Conservation (phyloP, 2,888 invertebrate genomes). For the Seira musarum region DNA sequence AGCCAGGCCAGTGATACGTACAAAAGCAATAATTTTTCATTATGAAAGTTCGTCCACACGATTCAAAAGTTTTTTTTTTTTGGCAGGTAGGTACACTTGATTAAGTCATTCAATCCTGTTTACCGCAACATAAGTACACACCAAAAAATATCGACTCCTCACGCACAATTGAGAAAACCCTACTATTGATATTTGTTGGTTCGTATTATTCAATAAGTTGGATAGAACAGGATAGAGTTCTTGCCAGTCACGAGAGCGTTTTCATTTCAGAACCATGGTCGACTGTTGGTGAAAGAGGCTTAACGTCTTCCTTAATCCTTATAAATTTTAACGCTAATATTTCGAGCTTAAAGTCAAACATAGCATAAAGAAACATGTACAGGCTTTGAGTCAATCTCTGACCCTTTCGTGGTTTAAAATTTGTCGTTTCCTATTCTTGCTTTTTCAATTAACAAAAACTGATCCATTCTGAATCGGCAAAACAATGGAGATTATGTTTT, state of each 20-base stretch:
- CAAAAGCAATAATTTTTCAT: neutral
- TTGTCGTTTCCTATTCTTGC: neutral
- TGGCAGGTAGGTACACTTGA: neutral
- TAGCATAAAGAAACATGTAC: neutral
- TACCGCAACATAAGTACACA: neutral
- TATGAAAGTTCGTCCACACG: too few relatives aligned
- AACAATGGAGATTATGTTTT: neutral
- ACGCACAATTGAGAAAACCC: neutral
- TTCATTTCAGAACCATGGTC: too few relatives aligned
- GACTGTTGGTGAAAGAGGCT: neutral
- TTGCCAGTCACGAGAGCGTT: too few relatives aligned
- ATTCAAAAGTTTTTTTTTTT: too few relatives aligned
- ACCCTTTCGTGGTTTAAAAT: neutral
- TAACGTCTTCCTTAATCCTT: neutral
- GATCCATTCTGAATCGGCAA: neutral
- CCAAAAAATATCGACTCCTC: neutral
- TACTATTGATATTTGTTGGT: neutral
- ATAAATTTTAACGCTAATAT: too few relatives aligned
- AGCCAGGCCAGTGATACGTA: too few relatives aligned
- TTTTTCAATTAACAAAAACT: too few relatives aligned
- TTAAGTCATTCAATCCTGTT: neutral
- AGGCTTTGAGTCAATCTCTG: neutral
- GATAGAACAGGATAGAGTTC: neutral
- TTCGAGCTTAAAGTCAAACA: neutral
- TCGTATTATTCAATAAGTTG: neutral